Evolutionary conservation across 2,888 invertebrate genomes (phyloP).

Genomic region (Tetanocera ferruginea): DNA sequence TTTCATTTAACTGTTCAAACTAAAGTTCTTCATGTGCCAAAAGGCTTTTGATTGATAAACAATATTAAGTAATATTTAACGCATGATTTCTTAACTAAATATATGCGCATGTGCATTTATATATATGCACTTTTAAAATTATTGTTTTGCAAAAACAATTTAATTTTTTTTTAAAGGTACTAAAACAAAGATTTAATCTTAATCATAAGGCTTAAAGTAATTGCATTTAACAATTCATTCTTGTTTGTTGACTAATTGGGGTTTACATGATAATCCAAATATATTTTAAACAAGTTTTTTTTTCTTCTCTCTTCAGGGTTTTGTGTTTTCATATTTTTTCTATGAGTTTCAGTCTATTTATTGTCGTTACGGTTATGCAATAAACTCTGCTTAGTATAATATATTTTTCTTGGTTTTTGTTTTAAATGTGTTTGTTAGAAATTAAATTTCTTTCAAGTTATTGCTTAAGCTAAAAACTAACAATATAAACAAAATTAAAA

Average conservation of each 20-base stretch:
- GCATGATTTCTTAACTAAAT: background rate
- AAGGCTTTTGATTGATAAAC: constrained; percentile 12
- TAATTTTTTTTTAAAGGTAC: background rate
- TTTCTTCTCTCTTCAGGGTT: background rate
- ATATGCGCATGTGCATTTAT: background rate
- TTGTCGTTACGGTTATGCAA: constrained; percentile 29
- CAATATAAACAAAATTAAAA: constrained; percentile 2
- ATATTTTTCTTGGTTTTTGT: background rate
- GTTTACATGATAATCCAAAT: background rate
- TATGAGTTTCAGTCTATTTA: constrained; percentile 31
- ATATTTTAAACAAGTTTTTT: background rate
- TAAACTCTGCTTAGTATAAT: background rate
- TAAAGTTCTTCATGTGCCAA: background rate
- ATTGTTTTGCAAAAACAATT: background rate
- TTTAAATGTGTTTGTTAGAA: background rate
- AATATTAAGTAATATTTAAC: constrained; percentile 7
- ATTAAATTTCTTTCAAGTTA: background rate
- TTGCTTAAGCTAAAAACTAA: background rate
- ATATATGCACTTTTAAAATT: background rate
- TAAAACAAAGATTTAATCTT: constrained; percentile 3
- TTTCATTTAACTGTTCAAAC: constrained; percentile 7
- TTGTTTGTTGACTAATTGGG: constrained; percentile 11
- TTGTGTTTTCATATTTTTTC: constrained; percentile 1
- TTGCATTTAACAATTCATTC: background rate
- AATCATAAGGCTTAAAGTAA: constrained; percentile 11